Base-by-base conservation (phyloP, 2,797 vertebrate species). In the Peromyscus attwateri region DNA sequence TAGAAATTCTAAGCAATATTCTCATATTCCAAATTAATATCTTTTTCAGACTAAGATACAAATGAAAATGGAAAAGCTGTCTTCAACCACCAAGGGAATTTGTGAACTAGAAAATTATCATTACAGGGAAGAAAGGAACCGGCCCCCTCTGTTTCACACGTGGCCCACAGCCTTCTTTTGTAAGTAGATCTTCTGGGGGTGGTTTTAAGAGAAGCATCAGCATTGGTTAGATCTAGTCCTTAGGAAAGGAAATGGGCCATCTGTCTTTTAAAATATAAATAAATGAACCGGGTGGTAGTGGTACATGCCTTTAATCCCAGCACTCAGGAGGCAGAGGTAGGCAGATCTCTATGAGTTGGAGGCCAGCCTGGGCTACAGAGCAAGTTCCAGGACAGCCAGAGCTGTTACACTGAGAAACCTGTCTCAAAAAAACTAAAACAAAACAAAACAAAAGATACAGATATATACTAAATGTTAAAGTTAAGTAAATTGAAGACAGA, bases 31-130 rank as follows among this genome's bases (percentile, higher is more conserved):
- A 71, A 83, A 77, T 83, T 37, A 91, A 84, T 57, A 87, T 98
- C 11, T 97, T 98, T 75, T 96, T 94, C 98, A 99, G 99, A 98
- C 97, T n/a, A 98, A 98, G 95, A 98, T 99, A 93, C 98, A 99
- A 83, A 92, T 87, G 60, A 99, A 99, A 98, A 99, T 99, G 99
- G 99, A 99, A 98, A 99, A 99, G 96, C 97, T 99, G 80, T 98
- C 99, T 96, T 98, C 97, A 0, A 99, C 99, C 75, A 98, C 99
- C 97, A 99, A 97, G 96, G 99, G 99, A 0, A 89, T 99, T 77
- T 99, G 99, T 96, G 99, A 99, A 8, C 98, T 99, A 80, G 99
- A 99, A 98, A 95, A 96, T 23, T 99, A 99, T 95, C 99, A 99
- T 94, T 97, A 97, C 0, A 97, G 99, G 92, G 97, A 98, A 75